Conservation (phyloP, 2,113 vertebrate species). For the Parus major region DNA sequence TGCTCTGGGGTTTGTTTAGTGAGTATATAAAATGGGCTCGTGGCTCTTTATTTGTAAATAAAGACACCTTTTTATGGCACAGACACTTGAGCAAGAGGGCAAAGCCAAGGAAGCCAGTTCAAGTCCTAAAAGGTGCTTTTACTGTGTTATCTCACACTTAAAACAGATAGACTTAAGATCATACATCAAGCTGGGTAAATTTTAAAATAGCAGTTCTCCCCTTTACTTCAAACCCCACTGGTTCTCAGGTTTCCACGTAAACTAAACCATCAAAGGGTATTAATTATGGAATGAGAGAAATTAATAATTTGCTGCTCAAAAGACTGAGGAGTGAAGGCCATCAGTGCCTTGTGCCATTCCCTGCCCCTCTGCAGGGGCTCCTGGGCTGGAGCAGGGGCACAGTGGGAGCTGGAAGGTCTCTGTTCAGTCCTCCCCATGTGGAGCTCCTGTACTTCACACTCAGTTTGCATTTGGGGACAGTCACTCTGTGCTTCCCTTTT, state of each 20-base stretch:
- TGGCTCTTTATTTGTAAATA: neutral
- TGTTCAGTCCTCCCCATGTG: neutral
- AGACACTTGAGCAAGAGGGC: neutral
- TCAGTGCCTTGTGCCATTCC: rapidly evolving
- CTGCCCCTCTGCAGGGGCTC: neutral
- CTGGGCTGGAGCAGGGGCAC: neutral
- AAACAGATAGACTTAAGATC: neutral
- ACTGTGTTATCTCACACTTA: neutral
- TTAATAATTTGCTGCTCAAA: neutral
- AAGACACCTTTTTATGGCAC: neutral
- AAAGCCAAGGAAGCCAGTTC: neutral
- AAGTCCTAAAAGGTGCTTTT: neutral
- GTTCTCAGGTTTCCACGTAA: neutral
- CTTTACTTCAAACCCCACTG: neutral
- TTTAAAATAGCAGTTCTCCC: neutral
- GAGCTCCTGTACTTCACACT: neutral
- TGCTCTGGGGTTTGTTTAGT: neutral
- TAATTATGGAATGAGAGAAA: neutral
- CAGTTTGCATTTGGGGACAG: neutral
- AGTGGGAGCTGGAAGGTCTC: neutral
- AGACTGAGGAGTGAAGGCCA: neutral
- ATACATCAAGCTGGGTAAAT: neutral
- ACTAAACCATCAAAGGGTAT: neutral
- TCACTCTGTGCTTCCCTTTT: neutral
- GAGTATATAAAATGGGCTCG: rapidly evolving